Evolutionary conservation across 1,140 invertebrate species (phyloP), one percentile per base, ranked within the genome.

Genomic region (Scylla paramamosain): DNA sequence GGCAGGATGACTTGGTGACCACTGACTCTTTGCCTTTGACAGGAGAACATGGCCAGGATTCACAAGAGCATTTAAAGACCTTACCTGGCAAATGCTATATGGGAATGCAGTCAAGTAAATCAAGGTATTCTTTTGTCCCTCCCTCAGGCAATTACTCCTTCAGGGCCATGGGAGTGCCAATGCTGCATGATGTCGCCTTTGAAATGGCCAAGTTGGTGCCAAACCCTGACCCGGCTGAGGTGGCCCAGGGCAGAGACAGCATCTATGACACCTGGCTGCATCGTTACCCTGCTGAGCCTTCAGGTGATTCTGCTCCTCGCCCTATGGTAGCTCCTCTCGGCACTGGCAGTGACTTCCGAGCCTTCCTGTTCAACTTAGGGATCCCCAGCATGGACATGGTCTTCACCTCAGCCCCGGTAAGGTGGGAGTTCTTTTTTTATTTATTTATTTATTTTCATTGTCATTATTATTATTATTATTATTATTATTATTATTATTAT

Each of bases 261-360:
- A 7, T 92, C 20, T 92, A 92, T 31, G 91, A 92, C 25, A 92
- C 91, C n/a, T 92, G 91, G 91, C 12, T 92, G 28, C 12, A 14
- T 10, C 59, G 77, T 16, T 84, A n/a, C 77, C 91, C 91, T 14
- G 77, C 82, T 45, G 4, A 10, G 10, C 12, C 31, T 4, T n/a
- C 91, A 0, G 91, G 67, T 20, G 39, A 3, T 0, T 16, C 8
- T 39, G 39, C 3, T 12, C 7, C 14, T 45, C 8, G 0, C 4
- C 77, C 91, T 1, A 45, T 39, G 8, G 90, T 96, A 0, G 84
- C 12, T 28, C 20, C 48, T n/a, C 0, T 94, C 4, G 95, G 95
- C 52, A 59, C 31, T 25, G 92, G 86, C 46, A 93, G 92, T 67
- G 95, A 95, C 95, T 90, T 45, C 52, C 67, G 93, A 52, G 95